Evolutionary conservation across 1,140 invertebrate genomes (phyloP).

Genomic region (Daktulosphaira vitifoliae): DNA sequence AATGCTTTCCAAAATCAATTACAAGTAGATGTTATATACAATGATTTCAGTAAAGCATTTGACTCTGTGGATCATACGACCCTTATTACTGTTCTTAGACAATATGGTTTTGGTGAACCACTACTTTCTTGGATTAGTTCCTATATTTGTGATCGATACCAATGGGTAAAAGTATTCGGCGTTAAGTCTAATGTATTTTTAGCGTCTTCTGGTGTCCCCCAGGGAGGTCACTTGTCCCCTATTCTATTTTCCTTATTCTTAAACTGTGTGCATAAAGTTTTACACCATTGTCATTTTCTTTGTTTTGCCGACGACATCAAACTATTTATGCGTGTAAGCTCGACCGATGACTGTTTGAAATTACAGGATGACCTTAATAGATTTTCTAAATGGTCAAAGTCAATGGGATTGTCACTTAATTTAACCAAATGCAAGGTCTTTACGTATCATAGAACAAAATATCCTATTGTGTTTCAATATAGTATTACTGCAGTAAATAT

Average conservation of each 20-base stretch:
- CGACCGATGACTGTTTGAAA: neutral
- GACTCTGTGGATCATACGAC: conserved; percentile 38
- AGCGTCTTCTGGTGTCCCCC: neutral
- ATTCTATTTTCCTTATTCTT: neutral
- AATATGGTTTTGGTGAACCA: neutral
- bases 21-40: conserved; percentile 38
- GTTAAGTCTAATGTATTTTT: neutral
- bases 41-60: conserved; percentile 40
- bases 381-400: too few species aligned
- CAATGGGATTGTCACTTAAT: neutral
- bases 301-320: neutral
- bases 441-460: neutral
- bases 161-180: neutral
- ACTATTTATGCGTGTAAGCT: neutral
- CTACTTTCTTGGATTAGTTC: neutral
- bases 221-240: neutral
- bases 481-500: too few species aligned
- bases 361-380: neutral
- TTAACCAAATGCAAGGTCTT: neutral
- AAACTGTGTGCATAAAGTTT: neutral
- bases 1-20: conserved; percentile 20
- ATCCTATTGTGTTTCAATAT: neutral
- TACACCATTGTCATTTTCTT: neutral
- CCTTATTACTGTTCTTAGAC: conserved; percentile 35
- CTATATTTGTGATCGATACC: neutral